phyloP scores from a whole-genome alignment of 2,797 vertebrate genomes.

The Hydrophis major region DNA sequence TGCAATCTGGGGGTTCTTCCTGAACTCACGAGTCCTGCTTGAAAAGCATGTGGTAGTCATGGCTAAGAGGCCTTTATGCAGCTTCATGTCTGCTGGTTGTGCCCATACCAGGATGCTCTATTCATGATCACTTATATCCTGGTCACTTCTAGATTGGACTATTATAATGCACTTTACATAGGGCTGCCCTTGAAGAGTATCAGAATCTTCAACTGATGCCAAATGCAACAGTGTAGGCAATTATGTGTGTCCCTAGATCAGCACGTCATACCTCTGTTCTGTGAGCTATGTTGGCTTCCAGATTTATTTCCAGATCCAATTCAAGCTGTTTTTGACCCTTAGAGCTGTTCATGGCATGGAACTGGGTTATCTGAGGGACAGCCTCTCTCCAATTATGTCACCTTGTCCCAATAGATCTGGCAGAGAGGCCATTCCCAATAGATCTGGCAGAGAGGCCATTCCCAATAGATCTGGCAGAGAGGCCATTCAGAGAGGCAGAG shows the following conservation, averaged over 20 bases:
- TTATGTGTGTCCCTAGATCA: neutral
- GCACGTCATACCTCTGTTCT: neutral
- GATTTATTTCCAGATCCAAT: neutral
- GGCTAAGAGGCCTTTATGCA: neutral
- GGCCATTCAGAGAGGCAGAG: neutral
- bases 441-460: neutral
- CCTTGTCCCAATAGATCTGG: neutral
- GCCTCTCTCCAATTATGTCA: neutral
- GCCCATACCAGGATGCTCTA: neutral
- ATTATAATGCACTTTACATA: neutral
- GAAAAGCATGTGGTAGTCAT: neutral
- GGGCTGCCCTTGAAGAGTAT: neutral
- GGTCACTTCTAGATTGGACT: neutral
- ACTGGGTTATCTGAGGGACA: neutral
- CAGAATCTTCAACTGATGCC: neutral
- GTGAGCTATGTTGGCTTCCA: neutral
- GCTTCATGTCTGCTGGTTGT: neutral
- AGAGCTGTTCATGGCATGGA: neutral
- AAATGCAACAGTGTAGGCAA: neutral
- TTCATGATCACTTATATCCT: neutral
- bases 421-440: neutral
- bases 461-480: neutral
- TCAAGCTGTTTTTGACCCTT: neutral
- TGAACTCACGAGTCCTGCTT: neutral
- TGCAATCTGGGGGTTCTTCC: neutral